phyloP scores from a whole-genome alignment of 1,140 invertebrate species.

The Teleogryllus occipitalis region DNA sequence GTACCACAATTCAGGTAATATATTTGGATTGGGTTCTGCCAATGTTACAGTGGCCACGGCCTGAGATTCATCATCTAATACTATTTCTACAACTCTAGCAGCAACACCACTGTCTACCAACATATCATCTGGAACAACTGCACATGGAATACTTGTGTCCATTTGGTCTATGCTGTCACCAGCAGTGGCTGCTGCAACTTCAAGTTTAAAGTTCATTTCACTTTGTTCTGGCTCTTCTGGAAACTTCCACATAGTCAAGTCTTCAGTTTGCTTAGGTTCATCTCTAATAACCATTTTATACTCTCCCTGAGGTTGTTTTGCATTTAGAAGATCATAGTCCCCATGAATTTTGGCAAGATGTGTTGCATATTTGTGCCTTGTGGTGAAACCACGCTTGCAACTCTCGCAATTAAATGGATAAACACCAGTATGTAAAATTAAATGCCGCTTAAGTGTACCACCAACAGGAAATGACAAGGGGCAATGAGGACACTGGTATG shows the following conservation, averaged over 20 bases:
- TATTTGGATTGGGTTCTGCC: slow-evolving; percentile 18
- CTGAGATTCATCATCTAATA: slow-evolving; percentile 22
- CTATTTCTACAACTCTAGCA: slow-evolving; percentile 22
- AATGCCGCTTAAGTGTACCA: slow-evolving; percentile 26
- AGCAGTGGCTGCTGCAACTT: slow-evolving; percentile 8
- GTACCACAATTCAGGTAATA: slow-evolving; percentile 22
- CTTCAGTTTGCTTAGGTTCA: slow-evolving; percentile 11
- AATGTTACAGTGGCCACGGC: slow-evolving; percentile 21
- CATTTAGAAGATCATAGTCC: slow-evolving; percentile 17
- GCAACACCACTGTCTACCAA: slow-evolving; percentile 13
- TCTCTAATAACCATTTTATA: slow-evolving; percentile 24
- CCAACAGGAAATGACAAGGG: slow-evolving; percentile 22
- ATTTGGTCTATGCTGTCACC: slow-evolving; percentile 8
- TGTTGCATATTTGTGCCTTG: slow-evolving; percentile 23
- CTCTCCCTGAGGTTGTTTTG: slow-evolving; percentile 16
- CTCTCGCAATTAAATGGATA: slow-evolving; percentile 26
- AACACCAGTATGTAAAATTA: slow-evolving; percentile 27
- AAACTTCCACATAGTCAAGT: slow-evolving; percentile 2
- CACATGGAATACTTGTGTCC: slow-evolving; percentile 13
- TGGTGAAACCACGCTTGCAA: slow-evolving; percentile 27
- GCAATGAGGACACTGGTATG: slow-evolving; percentile 26
- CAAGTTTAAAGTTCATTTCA: slow-evolving; percentile 14
- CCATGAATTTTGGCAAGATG: slow-evolving; percentile 24
- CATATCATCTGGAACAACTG: slow-evolving; percentile 15
- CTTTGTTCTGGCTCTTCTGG: slow-evolving; percentile 11